Conservation (phyloP, 2,797 vertebrate genomes). For the Cuniculus paca region DNA sequence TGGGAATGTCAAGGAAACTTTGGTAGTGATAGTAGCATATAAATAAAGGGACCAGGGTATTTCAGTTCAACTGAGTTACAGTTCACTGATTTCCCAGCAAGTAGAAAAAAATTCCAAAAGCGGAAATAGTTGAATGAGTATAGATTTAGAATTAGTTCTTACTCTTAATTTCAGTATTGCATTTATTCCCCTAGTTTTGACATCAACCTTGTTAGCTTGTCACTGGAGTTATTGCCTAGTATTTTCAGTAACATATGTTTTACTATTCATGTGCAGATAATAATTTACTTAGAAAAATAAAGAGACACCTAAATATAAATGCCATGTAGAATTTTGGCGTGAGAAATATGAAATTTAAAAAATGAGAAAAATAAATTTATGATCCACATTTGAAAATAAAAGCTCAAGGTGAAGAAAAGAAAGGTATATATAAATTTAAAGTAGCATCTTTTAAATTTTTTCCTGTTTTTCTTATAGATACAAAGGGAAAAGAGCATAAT, state of each 20-base stretch:
- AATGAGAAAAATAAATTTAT: slow-evolving; percentile 26
- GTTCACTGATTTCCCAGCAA: background rate
- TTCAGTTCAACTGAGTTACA: slow-evolving; percentile 25
- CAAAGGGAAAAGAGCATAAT: background rate
- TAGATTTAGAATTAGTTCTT: slow-evolving; percentile 42
- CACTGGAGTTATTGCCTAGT: slow-evolving; percentile 9
- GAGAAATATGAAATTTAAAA: slow-evolving; percentile 39
- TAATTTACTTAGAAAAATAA: slow-evolving; percentile 47
- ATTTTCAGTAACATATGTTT: background rate
- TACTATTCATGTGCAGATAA: background rate
- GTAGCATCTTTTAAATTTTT: background rate
- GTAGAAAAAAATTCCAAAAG: background rate
- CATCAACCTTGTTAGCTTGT: background rate
- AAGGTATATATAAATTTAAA: background rate
- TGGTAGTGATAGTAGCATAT: background rate
- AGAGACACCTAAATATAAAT: background rate
- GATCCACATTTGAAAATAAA: slow-evolving; percentile 41
- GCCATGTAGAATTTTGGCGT: background rate
- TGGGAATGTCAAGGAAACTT: background rate
- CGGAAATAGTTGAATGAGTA: background rate
- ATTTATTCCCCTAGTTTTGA: slow-evolving; percentile 32
- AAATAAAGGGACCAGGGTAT: background rate
- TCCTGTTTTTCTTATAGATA: background rate
- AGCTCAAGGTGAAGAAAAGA: slow-evolving; percentile 24
- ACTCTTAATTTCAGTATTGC: background rate